Evolutionary conservation across 2,888 invertebrate species (phyloP), one percentile per base, ranked within the genome.

Genomic region (Heteromyza rotundicornis): DNA sequence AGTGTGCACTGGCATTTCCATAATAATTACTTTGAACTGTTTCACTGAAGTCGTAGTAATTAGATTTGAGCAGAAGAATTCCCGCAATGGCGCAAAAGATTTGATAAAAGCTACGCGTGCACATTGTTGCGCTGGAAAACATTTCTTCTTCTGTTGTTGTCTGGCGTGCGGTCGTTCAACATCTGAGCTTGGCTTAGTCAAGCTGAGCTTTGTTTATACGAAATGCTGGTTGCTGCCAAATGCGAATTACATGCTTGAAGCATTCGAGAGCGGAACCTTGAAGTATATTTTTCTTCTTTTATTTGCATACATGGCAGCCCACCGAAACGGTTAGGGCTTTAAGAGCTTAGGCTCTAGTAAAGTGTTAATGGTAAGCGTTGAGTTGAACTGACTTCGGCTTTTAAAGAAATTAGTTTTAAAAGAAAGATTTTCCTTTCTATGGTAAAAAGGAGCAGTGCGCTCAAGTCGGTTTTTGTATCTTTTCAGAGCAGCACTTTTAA

Each of bases 241-340:
- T 40, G 36, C 56, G 62, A 67, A 70, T 71, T 72, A 70, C 71
- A 72, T 67, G 74, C 69, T 65, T 59, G 49, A 62, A 64, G 74
- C 64, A 20, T 47, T 20, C 19, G 8, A 7, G 40, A 7, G 10
- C 40, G n/a, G n/a, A n/a, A n/a, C n/a, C n/a, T n/a, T n/a, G n/a
- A n/a, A n/a, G n/a, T n/a, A n/a, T n/a, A n/a, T n/a, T n/a, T n/a
- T n/a, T n/a, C n/a, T n/a, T n/a, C n/a, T n/a, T n/a, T n/a, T n/a
- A n/a, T n/a, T n/a, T n/a, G n/a, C n/a, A n/a, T n/a, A n/a, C n/a
- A n/a, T n/a, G n/a, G n/a, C n/a, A n/a, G n/a, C n/a, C n/a, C n/a
- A n/a, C n/a, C n/a, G n/a, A n/a, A n/a, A n/a, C n/a, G n/a, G n/a
- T n/a, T n/a, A n/a, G n/a, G n/a, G n/a, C n/a, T n/a, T n/a, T n/a